Evolutionary conservation across 2,797 vertebrate genomes (phyloP).

Genomic region (Tarsius wallacei): DNA sequence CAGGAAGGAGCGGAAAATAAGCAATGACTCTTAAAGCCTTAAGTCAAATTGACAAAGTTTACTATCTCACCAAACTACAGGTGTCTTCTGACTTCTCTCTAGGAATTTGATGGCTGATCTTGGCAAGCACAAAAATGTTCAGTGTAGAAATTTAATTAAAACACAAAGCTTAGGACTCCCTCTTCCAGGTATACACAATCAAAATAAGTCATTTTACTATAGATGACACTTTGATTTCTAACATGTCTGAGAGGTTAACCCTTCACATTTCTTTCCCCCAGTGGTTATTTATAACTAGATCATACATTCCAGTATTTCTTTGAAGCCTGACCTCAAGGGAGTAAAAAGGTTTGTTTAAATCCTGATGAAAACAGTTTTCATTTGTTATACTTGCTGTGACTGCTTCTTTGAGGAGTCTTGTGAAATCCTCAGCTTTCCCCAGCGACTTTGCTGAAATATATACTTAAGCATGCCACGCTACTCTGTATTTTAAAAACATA

Average conservation of each 20-base stretch:
- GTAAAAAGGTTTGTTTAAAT: conserved; percentile 29
- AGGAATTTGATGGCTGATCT: conserved; percentile 39
- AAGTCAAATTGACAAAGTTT: not conserved
- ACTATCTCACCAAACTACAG: not conserved
- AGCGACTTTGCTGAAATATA: not conserved
- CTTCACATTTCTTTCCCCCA: not conserved
- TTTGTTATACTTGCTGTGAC: not conserved
- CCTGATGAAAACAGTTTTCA: not conserved
- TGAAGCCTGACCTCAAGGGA: not conserved
- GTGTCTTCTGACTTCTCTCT: not conserved
- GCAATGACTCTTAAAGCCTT: not conserved
- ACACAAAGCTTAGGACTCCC: not conserved
- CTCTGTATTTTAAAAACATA: not conserved
- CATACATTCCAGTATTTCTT: not conserved
- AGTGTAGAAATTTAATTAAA: conserved; percentile 55
- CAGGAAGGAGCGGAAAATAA: not conserved
- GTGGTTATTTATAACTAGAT: conserved; percentile 10
- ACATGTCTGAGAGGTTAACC: not conserved
- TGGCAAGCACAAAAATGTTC: conserved; percentile 48
- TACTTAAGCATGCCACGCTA: not conserved
- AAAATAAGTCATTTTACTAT: conserved; percentile 4
- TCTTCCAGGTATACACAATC: not conserved
- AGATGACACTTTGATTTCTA: not conserved
- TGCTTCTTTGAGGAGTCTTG: not conserved
- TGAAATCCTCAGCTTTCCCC: not conserved